A percentile compares a stretch with the other conserved stretches of the same genome.
phyloP scores from a whole-genome alignment of 1,140 invertebrate species.

The Samia ricini region DNA sequence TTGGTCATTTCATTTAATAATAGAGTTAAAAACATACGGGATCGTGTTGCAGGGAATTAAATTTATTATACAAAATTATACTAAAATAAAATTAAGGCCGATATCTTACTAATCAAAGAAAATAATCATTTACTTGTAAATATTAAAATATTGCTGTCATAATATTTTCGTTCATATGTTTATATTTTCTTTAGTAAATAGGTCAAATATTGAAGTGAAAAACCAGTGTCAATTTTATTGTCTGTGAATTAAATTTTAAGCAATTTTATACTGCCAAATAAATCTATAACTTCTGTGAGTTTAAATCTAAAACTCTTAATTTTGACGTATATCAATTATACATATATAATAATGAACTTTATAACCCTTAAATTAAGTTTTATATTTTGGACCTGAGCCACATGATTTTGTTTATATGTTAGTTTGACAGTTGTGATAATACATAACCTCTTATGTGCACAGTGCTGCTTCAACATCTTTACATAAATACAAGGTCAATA shows the following conservation, averaged over 20 bases:
- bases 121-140: background rate
- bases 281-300: no score
- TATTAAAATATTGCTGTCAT: background rate
- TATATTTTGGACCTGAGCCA: background rate
- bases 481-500: slow-evolving; percentile 2
- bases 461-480: background rate
- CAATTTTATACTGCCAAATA: background rate
- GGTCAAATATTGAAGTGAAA: background rate
- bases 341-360: background rate
- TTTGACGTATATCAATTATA: no score
- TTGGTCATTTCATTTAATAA: slow-evolving; percentile 23
- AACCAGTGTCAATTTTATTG: background rate
- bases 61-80: background rate
- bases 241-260: background rate
- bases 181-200: background rate
- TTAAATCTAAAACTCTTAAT: no score
- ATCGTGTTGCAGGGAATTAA: slow-evolving; percentile 2
- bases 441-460: slow-evolving; percentile 9
- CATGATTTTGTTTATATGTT: slow-evolving; percentile 11
- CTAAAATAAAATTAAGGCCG: background rate
- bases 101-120: background rate
- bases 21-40: slow-evolving; percentile 1
- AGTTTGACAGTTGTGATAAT: slow-evolving; percentile 12
- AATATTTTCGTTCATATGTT: background rate
- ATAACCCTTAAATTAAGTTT: slow-evolving; percentile 5